These are phyloP conservation scores for Ictalurus punctatus DNA, from an alignment of 2,113 vertebrate genomes.

Conservation along the genomic window DNA sequence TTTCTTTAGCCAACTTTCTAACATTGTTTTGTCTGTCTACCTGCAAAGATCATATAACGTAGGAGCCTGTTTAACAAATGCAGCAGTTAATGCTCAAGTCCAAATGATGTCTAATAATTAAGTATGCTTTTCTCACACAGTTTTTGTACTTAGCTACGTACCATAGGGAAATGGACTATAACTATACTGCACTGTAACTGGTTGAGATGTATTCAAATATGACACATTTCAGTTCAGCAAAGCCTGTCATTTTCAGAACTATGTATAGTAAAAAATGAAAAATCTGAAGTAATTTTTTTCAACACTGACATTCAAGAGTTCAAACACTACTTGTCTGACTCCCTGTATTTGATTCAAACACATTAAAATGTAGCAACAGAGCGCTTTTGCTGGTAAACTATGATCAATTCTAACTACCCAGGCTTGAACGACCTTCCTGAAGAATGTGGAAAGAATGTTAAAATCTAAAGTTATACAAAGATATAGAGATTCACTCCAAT, in stretches of 20 bases:
- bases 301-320: too few relatives aligned
- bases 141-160: background rate
- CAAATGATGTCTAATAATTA: background rate
- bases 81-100: background rate
- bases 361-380: background rate
- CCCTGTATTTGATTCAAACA: background rate
- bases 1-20: too few relatives aligned
- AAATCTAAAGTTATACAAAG: background rate
- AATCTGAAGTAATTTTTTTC: too few relatives aligned
- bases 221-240: too few relatives aligned
- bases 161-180: too few relatives aligned
- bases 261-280: too few relatives aligned
- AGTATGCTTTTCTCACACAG: background rate
- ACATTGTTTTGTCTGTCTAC: too few relatives aligned
- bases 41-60: background rate
- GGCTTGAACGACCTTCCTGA: background rate
- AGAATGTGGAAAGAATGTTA: background rate
- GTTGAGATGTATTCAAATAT: too few relatives aligned
- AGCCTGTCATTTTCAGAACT: too few relatives aligned
- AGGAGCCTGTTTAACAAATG: background rate
- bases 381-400: background rate
- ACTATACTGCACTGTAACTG: too few relatives aligned
- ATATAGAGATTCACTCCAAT: background rate
- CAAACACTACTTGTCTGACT: too few relatives aligned
- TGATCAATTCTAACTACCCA: background rate